Conservation (phyloP, 1,140 invertebrate species). For the Drosophila yakuba region DNA sequence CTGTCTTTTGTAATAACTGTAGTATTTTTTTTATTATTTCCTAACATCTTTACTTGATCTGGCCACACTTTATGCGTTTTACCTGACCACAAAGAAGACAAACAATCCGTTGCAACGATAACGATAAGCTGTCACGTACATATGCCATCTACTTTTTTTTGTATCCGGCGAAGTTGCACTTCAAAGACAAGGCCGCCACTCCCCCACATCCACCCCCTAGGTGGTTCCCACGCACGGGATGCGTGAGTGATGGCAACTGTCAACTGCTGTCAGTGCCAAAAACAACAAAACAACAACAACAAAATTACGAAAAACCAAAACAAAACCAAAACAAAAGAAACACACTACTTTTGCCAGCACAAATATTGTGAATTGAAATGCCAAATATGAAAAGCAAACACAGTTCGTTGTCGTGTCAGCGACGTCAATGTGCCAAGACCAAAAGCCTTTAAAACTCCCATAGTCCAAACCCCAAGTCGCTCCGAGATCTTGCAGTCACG, state of each 20-base stretch:
- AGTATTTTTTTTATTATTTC: background rate
- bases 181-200: constrained; percentile 9
- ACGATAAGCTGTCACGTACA: background rate
- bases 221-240: constrained; percentile 29
- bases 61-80: background rate
- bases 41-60: background rate
- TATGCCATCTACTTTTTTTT: background rate
- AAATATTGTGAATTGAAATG: constrained; percentile 69
- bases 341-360: constrained; percentile 48
- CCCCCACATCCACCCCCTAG: background rate
- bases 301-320: constrained; percentile 9
- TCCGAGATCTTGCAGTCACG: constrained; percentile 68
- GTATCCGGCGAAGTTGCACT: constrained; percentile 1
- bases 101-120: background rate
- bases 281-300: background rate
- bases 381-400: constrained; percentile 41
- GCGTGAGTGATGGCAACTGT: constrained; percentile 29
- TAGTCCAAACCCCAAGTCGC: constrained; percentile 27
- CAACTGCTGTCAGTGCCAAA: constrained; percentile 24
- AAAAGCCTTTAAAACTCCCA: constrained; percentile 8
- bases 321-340: constrained; percentile 34
- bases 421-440: constrained; percentile 44
- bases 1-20: background rate
- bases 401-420: constrained; percentile 58
- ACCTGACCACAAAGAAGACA: background rate